Evolutionary conservation across 2,113 vertebrate species (phyloP).

Genomic region (Reinhardtius hippoglossoides): DNA sequence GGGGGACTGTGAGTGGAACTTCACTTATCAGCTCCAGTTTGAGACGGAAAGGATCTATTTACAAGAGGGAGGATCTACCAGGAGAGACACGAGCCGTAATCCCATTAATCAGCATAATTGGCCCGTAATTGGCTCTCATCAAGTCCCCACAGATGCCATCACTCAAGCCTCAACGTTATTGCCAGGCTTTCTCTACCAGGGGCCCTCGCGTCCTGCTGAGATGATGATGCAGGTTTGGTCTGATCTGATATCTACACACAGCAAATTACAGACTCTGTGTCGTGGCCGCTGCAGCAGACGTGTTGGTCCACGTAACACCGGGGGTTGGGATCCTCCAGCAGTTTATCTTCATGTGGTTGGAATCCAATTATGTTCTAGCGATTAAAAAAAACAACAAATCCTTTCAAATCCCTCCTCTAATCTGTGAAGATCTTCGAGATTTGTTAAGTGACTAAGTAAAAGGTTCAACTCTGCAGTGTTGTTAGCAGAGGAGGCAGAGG

Average conservation of each 20-base stretch:
- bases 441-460: not conserved
- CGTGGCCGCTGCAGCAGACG: not conserved
- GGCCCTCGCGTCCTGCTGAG: slow-evolving; percentile 24
- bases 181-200: slow-evolving; percentile 28
- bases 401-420: not conserved
- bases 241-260: slow-evolving; percentile 6
- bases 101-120: slow-evolving; percentile 76
- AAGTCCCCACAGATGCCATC: slow-evolving; percentile 68
- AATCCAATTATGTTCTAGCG: not conserved
- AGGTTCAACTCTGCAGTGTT: not conserved
- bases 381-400: not conserved
- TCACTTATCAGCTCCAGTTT: slow-evolving; percentile 31
- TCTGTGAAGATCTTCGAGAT: not conserved
- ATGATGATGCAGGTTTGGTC: slow-evolving; percentile 9
- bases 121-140: slow-evolving; percentile 72
- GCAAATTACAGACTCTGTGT: not conserved
- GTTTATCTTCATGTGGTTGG: not conserved
- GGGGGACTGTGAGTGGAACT: slow-evolving; percentile 16
- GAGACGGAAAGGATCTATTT: slow-evolving; percentile 52
- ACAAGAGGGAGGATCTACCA: slow-evolving; percentile 54
- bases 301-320: slow-evolving; percentile 8
- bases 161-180: slow-evolving; percentile 52
- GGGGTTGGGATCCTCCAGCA: not conserved
- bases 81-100: slow-evolving; percentile 64
- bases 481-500: not conserved